Percentiles rank a stretch among this genome's conserved stretches.
These are phyloP conservation scores for Lysiphlebus fabarum DNA, from an alignment of 1,140 invertebrate species.

Conservation along the genomic window DNA sequence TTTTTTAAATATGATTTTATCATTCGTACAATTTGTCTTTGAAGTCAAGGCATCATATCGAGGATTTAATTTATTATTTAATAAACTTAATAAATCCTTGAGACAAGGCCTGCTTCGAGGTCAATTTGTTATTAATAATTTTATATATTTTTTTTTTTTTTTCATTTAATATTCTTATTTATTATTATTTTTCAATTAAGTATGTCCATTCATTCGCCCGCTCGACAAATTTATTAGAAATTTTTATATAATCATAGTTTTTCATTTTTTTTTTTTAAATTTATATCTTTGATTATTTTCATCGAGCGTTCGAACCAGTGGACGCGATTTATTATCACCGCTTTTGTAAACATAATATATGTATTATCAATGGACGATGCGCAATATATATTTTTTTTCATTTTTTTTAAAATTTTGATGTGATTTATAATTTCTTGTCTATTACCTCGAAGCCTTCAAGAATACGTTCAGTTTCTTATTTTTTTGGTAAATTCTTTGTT, in stretches of 20 bases:
- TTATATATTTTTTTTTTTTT: slow-evolving; percentile 23
- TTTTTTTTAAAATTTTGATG: no score
- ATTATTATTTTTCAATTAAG: slow-evolving; percentile 27
- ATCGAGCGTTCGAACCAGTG: slow-evolving; percentile 49
- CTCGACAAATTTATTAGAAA: slow-evolving; percentile 41
- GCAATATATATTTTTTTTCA: neutral
- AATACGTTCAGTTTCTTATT: neutral
- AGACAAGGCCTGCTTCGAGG: slow-evolving; percentile 46
- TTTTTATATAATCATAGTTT: slow-evolving; percentile 3
- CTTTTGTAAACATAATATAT: slow-evolving; percentile 35
- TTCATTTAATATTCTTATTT: slow-evolving; percentile 20
- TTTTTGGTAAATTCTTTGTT: slow-evolving; percentile 12
- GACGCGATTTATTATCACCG: slow-evolving; percentile 29
- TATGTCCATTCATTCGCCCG: slow-evolving; percentile 44
- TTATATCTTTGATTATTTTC: slow-evolving; percentile 30
- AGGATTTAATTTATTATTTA: slow-evolving; percentile 42
- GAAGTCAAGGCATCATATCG: slow-evolving; percentile 45
- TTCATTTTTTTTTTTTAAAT: neutral
- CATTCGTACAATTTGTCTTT: slow-evolving; percentile 21
- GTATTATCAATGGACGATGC: slow-evolving; percentile 26
- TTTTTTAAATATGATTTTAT: slow-evolving; percentile 19
- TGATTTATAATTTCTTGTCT: neutral
- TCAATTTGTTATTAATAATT: slow-evolving; percentile 11
- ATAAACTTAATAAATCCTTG: slow-evolving; percentile 41
- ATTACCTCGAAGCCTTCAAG: slow-evolving; percentile 6